Conservation (phyloP, 2,888 invertebrate genomes). For the Andrena minutula region DNA sequence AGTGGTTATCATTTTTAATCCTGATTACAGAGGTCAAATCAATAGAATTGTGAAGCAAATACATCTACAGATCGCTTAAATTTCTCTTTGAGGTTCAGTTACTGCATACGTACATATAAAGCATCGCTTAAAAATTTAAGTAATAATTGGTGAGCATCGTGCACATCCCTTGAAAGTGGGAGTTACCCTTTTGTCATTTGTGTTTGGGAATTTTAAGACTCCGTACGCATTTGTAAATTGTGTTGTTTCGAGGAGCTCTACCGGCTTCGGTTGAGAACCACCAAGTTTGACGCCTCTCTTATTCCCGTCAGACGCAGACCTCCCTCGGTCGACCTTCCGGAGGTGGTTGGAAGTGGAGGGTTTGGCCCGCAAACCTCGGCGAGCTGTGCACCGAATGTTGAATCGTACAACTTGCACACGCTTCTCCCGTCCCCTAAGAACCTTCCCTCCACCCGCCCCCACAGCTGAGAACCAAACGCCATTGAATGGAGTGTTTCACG, state of each 20-base stretch:
- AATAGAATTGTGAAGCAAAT: neutral
- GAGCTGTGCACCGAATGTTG: slow-evolving; percentile 66
- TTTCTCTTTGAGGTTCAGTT: neutral
- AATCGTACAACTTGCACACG: slow-evolving; percentile 66
- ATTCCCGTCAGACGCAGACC: slow-evolving; percentile 55
- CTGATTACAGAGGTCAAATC: neutral
- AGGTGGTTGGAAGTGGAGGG: slow-evolving; percentile 52
- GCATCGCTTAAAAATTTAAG: neutral
- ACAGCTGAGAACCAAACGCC: slow-evolving; percentile 65
- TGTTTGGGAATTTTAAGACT: too few relatives aligned
- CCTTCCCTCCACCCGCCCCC: slow-evolving; percentile 35
- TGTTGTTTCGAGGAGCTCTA: neutral
- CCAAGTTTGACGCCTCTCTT: slow-evolving; percentile 47
- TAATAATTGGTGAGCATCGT: too few relatives aligned
- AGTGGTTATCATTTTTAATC: neutral
- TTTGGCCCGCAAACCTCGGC: slow-evolving; percentile 61
- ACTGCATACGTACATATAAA: neutral
- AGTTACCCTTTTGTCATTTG: too few relatives aligned
- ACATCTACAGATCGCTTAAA: neutral
- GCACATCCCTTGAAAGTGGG: too few relatives aligned
- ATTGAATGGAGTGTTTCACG: slow-evolving; percentile 81
- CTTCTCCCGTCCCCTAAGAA: slow-evolving; percentile 28
- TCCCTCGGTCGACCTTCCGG: slow-evolving; percentile 51
- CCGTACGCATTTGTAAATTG: neutral
- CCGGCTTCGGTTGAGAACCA: slow-evolving; percentile 39